Conservation (phyloP, 2,113 vertebrate species). For the Albula goreensis region DNA sequence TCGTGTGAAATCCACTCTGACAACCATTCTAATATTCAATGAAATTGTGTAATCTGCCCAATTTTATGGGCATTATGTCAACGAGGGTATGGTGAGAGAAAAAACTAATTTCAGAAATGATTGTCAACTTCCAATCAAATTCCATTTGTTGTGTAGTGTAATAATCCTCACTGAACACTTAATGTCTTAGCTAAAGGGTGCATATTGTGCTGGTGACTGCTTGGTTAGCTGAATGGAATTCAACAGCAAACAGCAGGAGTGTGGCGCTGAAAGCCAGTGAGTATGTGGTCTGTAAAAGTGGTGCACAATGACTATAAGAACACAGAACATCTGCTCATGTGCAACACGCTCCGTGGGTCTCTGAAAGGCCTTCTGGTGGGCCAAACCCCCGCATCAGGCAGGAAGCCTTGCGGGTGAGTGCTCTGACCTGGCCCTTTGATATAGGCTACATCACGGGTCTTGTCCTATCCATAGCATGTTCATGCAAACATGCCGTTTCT, state of each 20-base stretch:
- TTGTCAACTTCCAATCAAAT: too few species aligned
- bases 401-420: neutral
- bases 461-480: neutral
- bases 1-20: too few species aligned
- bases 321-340: neutral
- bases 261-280: neutral
- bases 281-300: neutral
- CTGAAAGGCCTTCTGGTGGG: neutral
- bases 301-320: neutral
- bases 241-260: neutral
- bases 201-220: too few species aligned
- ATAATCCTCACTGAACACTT: too few species aligned
- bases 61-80: too few species aligned
- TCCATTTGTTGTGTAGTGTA: too few species aligned
- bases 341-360: neutral
- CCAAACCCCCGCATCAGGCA: neutral
- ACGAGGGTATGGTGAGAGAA: too few species aligned
- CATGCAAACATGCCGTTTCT: neutral
- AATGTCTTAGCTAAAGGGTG: neutral
- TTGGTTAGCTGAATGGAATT: neutral
- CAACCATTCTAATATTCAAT: too few species aligned
- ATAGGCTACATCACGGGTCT: neutral
- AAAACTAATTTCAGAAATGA: too few species aligned
- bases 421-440: neutral
- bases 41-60: too few species aligned